These are phyloP conservation scores for Eilema caniola DNA, from an alignment of 2,888 invertebrate species.

Conservation along the genomic window DNA sequence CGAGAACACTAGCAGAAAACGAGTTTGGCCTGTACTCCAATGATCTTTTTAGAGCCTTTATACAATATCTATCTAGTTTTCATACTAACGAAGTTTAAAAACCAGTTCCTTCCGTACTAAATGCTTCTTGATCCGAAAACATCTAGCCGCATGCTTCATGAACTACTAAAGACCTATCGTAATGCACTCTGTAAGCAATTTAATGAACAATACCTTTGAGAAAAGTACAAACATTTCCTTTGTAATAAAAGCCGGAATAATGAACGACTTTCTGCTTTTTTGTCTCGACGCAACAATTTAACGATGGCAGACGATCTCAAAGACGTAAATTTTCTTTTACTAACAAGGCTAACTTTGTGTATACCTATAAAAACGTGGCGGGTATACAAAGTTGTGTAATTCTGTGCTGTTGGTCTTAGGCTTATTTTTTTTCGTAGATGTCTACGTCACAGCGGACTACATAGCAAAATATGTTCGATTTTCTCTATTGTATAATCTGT, in stretches of 20 bases:
- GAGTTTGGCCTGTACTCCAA: too few species aligned
- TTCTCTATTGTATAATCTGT: too few species aligned
- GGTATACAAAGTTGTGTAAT: neutral
- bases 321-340: conserved; percentile 1
- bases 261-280: conserved; percentile 1
- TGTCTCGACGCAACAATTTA: conserved; percentile 2
- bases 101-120: neutral
- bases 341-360: conserved; percentile 1
- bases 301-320: conserved; percentile 1
- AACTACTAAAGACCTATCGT: neutral
- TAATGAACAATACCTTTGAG: neutral
- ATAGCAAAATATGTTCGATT: too few species aligned
- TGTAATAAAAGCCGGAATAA: neutral
- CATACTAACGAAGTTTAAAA: neutral
- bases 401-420: neutral
- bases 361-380: neutral
- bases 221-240: conserved; percentile 4
- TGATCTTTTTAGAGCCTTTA: too few species aligned
- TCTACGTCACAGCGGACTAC: neutral
- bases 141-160: neutral
- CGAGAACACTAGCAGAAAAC: too few species aligned
- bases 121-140: neutral
- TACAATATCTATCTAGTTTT: too few species aligned
- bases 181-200: conserved; percentile 1
- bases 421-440: neutral